Conservation (phyloP, 1,140 invertebrate species). For the Megathymus violae region DNA sequence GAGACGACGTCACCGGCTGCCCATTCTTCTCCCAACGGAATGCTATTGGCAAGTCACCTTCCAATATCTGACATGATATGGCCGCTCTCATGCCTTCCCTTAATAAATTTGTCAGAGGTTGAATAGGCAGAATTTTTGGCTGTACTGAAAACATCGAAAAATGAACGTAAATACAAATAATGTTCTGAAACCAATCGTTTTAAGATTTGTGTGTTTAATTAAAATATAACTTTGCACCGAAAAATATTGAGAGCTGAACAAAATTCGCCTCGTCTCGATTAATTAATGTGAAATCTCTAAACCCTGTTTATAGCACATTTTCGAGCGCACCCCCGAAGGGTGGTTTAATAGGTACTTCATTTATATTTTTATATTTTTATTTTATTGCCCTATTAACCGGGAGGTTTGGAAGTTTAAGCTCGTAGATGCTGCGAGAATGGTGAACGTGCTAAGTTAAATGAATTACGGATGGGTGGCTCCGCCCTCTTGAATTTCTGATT, state of each 20-base stretch:
- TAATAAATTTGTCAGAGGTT: conserved; percentile 91
- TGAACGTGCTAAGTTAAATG: conserved; percentile 71
- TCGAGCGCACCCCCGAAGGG: conserved; percentile 30
- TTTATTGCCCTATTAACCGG: conserved; percentile 70
- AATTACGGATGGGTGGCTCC: conserved; percentile 73
- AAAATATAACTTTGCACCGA: conserved; percentile 12
- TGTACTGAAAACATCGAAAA: conserved; percentile 86
- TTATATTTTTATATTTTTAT: conserved; percentile 48
- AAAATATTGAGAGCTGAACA: conserved; percentile 7
- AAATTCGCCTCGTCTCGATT: conserved; percentile 37
- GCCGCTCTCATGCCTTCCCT: conserved; percentile 96
- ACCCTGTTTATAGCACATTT: conserved; percentile 39
- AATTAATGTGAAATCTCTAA: conserved; percentile 45
- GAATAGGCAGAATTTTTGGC: conserved; percentile 94
- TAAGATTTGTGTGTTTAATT: conserved; percentile 10
- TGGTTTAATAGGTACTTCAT: conserved; percentile 30
- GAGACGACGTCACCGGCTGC: conserved; percentile 83
- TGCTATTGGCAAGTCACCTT: conserved; percentile 96
- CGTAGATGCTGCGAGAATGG: conserved; percentile 57
- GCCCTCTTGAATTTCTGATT: conserved; percentile 62
- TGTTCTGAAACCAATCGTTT: conserved; percentile 5
- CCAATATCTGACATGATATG: conserved; percentile 96
- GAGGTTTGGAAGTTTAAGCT: conserved; percentile 57
- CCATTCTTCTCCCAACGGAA: conserved; percentile 94
- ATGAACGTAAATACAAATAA: conserved; percentile 5